phyloP scores from a whole-genome alignment of 2,797 vertebrate genomes.

The Poliocrania exsul region DNA sequence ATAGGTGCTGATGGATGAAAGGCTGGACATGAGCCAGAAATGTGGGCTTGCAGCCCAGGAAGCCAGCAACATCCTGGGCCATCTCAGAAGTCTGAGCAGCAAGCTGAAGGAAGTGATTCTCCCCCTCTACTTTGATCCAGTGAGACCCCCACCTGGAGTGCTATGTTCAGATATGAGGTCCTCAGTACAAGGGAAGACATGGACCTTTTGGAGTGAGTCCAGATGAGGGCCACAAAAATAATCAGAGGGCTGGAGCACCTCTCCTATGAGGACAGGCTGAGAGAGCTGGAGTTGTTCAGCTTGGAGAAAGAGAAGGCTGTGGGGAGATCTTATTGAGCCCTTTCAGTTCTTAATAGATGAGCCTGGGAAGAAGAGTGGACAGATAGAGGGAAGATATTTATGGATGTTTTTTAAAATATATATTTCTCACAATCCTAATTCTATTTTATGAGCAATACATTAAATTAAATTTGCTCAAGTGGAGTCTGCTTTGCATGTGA shows the following conservation, averaged over 20 bases:
- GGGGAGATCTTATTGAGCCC: not conserved
- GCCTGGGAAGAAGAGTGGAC: not conserved
- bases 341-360: not conserved
- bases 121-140: not conserved
- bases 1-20: not conserved
- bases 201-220: not conserved
- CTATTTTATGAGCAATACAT: not conserved
- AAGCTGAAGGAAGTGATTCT: too few species aligned
- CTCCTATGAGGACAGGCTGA: not conserved
- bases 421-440: not conserved
- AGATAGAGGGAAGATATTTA: not conserved
- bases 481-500: not conserved
- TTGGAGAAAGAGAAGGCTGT: not conserved
- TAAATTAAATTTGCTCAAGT: not conserved
- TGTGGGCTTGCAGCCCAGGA: not conserved
- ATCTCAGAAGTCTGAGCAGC: too few species aligned
- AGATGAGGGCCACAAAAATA: not conserved
- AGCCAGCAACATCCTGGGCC: too few species aligned
- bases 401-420: fast-evolving
- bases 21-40: not conserved
- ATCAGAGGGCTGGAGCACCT: not conserved
- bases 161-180: not conserved
- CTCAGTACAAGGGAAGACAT: not conserved
- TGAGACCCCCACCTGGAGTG: not conserved
- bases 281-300: not conserved